Percentiles rank a stretch among this genome's conserved stretches.
Conservation (phyloP, 2,888 invertebrate genomes). For the Epirrhoe tristata region DNA sequence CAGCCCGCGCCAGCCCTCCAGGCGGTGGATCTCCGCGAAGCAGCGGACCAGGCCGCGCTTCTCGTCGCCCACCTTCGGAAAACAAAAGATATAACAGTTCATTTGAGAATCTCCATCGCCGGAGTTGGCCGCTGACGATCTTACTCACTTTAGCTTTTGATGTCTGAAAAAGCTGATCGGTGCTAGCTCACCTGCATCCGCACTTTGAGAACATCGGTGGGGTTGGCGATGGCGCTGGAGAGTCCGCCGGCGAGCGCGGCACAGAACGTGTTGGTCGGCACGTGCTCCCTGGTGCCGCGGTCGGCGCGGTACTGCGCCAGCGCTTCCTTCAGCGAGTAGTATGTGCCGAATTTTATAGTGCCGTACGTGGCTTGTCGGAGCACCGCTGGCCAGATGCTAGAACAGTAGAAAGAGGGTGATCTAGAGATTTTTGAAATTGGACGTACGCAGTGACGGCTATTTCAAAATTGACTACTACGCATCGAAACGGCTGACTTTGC, state of each 20-base stretch:
- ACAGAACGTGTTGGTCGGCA: constrained; percentile 91
- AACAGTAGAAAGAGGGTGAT: neutral
- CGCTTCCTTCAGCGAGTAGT: constrained; percentile 93
- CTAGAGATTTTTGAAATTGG: too few relatives aligned
- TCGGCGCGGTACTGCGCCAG: constrained; percentile 84
- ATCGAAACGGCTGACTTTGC: too few relatives aligned
- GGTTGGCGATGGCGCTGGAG: constrained; percentile 97
- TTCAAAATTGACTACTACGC: too few relatives aligned
- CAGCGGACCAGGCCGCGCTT: constrained; percentile 89
- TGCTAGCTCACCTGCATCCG: constrained; percentile 98
- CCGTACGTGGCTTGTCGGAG: constrained; percentile 97
- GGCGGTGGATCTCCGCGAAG: constrained; percentile 92
- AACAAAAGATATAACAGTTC: neutral
- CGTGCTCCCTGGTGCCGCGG: constrained; percentile 80
- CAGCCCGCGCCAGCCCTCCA: constrained; percentile 94
- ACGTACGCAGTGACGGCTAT: too few relatives aligned
- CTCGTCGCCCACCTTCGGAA: constrained; percentile 81
- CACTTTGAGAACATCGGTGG: constrained; percentile 98
- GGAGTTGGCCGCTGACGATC: too few relatives aligned
- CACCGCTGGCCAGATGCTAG: constrained; percentile 94
- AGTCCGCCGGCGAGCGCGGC: constrained; percentile 95
- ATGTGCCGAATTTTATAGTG: constrained; percentile 98
- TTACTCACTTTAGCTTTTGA: too few relatives aligned
- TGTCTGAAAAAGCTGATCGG: too few relatives aligned
- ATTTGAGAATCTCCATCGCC: too few relatives aligned